phyloP scores from a whole-genome alignment of 2,888 invertebrate species.

The Physocephala rufipes region DNA sequence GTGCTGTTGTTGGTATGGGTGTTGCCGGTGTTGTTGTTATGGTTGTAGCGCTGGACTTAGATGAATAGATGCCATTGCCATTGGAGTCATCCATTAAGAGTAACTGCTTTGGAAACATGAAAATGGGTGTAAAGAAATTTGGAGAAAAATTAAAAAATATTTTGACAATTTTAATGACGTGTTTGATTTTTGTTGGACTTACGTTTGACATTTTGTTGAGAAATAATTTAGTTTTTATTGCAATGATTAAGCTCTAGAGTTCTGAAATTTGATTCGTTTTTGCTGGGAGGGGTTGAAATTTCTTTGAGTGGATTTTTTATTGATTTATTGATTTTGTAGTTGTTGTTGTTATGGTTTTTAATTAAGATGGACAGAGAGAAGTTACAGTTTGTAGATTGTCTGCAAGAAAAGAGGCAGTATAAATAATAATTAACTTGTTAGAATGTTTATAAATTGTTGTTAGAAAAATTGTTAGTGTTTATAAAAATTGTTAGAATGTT shows the following conservation, averaged over 20 bases:
- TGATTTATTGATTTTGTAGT: conserved; percentile 6
- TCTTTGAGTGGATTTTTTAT: too few relatives aligned
- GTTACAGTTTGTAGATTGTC: conserved; percentile 53
- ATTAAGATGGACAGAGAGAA: conserved; percentile 47
- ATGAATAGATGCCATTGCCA: conserved; percentile 62
- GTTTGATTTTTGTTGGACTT: conserved; percentile 42
- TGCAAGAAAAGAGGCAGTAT: conserved; percentile 42
- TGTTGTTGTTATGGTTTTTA: conserved; percentile 30
- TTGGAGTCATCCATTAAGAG: conserved; percentile 65
- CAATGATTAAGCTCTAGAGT: not conserved
- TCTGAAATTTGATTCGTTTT: too few relatives aligned
- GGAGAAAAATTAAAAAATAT: conserved; percentile 9
- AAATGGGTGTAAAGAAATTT: conserved; percentile 25
- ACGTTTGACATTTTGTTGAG: conserved; percentile 57
- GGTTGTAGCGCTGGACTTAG: conserved; percentile 44
- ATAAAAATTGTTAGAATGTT: not conserved
- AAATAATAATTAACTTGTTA: not conserved
- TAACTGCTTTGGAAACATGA: conserved; percentile 50
- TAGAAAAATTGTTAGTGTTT: not conserved
- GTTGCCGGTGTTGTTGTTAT: conserved; percentile 38
- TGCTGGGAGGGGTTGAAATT: too few relatives aligned
- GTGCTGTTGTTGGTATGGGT: conserved; percentile 36
- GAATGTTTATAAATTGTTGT: not conserved
- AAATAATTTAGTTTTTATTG: not conserved
- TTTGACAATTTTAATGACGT: not conserved